These are phyloP conservation scores for Asbolus verrucosus DNA, from an alignment of 1,140 invertebrate species.

Conservation along the genomic window DNA sequence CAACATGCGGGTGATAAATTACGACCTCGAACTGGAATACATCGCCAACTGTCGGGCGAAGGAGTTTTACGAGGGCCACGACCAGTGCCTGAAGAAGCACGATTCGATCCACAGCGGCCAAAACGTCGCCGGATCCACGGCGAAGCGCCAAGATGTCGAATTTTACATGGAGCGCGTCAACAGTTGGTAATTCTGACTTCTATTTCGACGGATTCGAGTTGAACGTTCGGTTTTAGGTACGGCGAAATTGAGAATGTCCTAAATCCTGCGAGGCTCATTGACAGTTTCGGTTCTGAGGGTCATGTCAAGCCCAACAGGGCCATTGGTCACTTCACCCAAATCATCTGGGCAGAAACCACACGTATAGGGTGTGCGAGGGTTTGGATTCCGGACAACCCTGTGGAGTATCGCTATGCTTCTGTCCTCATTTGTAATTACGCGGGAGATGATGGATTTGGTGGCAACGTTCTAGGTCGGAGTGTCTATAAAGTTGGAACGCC, in stretches of 20 bases:
- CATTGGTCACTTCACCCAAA: background rate
- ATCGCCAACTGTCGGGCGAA: background rate
- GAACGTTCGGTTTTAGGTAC: too few species aligned
- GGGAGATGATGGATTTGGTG: background rate
- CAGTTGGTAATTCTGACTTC: too few species aligned
- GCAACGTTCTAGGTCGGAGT: background rate
- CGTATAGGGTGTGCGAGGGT: background rate
- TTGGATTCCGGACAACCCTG: background rate
- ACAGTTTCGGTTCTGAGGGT: background rate
- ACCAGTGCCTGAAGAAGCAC: background rate
- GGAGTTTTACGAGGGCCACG: background rate
- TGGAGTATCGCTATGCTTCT: background rate
- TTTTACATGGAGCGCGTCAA: too few species aligned
- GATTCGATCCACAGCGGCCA: background rate
- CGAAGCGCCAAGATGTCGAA: too few species aligned
- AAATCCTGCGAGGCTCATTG: too few species aligned
- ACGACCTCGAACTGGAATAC: constrained; percentile 1
- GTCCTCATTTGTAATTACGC: background rate
- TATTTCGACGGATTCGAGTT: too few species aligned
- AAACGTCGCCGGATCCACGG: background rate
- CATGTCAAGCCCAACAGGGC: background rate
- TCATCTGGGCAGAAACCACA: background rate
- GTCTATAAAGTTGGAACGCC: background rate
- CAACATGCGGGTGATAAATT: background rate
- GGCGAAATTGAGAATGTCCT: too few species aligned